Base-by-base conservation (phyloP, 2,888 invertebrate genomes). In the Rhamnusium bicolor region DNA sequence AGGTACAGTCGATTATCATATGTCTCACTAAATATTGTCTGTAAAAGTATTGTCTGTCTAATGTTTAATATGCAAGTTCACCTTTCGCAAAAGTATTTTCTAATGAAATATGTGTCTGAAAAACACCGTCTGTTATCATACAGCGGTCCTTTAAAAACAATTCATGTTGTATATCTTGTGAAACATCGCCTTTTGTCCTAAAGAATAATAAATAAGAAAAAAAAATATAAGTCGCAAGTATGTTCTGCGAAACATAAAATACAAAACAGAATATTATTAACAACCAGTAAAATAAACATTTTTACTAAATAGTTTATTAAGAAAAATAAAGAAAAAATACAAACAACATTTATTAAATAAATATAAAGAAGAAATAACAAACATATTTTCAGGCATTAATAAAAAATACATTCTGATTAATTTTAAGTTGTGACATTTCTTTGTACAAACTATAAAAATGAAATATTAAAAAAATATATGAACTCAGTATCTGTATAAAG, bases 301-400 rank as follows among this genome's bases (percentile, higher is more conserved):
- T 56, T 1, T 66, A 49, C 19, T 71, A 65, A 65, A 67, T 46
- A 58, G 61, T 40, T 29, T 40, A 66, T 54, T 67, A 51, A 24
- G 60, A 66, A 51, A 46, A 71, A 61, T 18, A 16, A 69, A 62
- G 62, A 61, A 24, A 29, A 62, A 61, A 61, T 40, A 32, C 49
- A 24, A 24, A 60, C 14, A 67, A 66, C 24, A 61, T 47, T 66
- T 66, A 71, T 60, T 32, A 67, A 67, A 53, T 19, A 53, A 71
- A 51, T n/a, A 67, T 29, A 62, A 67, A 66, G n/a, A n/a, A 71
- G 24, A 27, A 58, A 18, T 32, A 58, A 58, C 58, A 58, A 58
- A 58, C 32, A 40, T 5, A n/a, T 40, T 14, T 40, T n/a, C 2
- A n/a, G 40, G n/a, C 5, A 40, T n/a, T 12, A 40, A 2, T 29